Evolutionary conservation across 2,113 vertebrate species (phyloP).

Genomic region (Crotalus horridus): DNA sequence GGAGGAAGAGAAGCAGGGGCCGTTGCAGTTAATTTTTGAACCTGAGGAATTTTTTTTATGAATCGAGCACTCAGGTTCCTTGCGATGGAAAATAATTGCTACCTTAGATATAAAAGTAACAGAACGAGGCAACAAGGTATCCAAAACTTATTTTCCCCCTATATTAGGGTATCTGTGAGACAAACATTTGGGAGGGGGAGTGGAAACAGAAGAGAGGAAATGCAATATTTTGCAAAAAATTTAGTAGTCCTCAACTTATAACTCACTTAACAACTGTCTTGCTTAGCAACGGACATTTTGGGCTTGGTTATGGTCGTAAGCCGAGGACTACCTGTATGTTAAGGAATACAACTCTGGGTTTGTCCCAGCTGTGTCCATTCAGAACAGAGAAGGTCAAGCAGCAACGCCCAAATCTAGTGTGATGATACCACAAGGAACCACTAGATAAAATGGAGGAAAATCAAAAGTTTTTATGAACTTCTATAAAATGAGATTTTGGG

Average conservation of each 20-base stretch:
- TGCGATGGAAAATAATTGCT: background rate
- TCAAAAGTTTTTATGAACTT: background rate
- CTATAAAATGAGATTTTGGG: background rate
- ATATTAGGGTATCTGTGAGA: background rate
- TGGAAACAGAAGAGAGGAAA: background rate
- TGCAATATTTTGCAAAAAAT: background rate
- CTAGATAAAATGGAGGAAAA: background rate
- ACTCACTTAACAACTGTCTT: too few species aligned
- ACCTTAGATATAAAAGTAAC: background rate
- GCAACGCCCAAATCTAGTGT: background rate
- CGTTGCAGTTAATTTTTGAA: background rate
- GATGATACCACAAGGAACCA: background rate
- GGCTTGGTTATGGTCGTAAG: too few species aligned
- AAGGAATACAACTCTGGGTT: background rate
- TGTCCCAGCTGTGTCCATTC: too few species aligned
- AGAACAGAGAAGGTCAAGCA: background rate
- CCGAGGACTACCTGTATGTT: too few species aligned
- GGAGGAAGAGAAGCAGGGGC: background rate
- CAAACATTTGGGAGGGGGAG: background rate
- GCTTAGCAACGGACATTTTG: too few species aligned
- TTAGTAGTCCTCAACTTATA: background rate
- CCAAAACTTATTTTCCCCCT: background rate
- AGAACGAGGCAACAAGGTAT: background rate
- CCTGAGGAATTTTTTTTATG: background rate
- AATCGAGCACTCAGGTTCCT: background rate